phyloP scores from a whole-genome alignment of 1,140 invertebrate species.

The Lethocerus indicus region DNA sequence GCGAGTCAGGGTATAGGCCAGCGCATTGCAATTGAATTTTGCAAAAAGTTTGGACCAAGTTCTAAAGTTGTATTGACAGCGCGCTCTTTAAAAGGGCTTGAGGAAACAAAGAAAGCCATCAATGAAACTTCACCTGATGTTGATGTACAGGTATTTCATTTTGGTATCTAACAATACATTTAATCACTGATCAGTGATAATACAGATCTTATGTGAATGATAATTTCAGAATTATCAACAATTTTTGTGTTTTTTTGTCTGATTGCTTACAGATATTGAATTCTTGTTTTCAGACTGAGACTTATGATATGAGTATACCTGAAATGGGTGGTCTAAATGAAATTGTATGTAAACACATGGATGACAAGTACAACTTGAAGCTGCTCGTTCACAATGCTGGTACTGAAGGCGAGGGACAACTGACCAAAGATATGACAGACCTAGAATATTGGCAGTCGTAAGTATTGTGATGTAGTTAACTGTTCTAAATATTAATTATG shows the following conservation, averaged over 20 bases:
- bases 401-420: slow-evolving; percentile 53
- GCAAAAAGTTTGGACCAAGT: slow-evolving; percentile 35
- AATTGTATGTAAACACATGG: slow-evolving; percentile 16
- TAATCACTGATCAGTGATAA: too few relatives aligned
- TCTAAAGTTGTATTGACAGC: slow-evolving; percentile 63
- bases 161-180: too few relatives aligned
- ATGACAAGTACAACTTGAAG: slow-evolving; percentile 39
- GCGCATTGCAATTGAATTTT: slow-evolving; percentile 51
- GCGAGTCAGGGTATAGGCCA: slow-evolving; percentile 77
- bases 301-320: slow-evolving; percentile 23
- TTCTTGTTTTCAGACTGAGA: not conserved
- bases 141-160: slow-evolving; percentile 12
- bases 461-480: slow-evolving; percentile 30
- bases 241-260: too few relatives aligned
- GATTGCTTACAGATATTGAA: too few relatives aligned
- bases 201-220: too few relatives aligned
- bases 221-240: too few relatives aligned
- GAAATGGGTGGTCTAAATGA: slow-evolving; percentile 22
- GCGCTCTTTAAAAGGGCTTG: slow-evolving; percentile 42
- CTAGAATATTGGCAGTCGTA: slow-evolving; percentile 32
- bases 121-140: slow-evolving; percentile 24
- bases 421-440: slow-evolving; percentile 38
- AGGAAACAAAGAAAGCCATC: slow-evolving; percentile 39
- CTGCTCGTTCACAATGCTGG: slow-evolving; percentile 85
- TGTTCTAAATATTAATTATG: not conserved